Percentiles rank a stretch among this genome's conserved stretches.
Evolutionary conservation across 2,888 invertebrate species (phyloP).

Genomic region (Laothoe populi): DNA sequence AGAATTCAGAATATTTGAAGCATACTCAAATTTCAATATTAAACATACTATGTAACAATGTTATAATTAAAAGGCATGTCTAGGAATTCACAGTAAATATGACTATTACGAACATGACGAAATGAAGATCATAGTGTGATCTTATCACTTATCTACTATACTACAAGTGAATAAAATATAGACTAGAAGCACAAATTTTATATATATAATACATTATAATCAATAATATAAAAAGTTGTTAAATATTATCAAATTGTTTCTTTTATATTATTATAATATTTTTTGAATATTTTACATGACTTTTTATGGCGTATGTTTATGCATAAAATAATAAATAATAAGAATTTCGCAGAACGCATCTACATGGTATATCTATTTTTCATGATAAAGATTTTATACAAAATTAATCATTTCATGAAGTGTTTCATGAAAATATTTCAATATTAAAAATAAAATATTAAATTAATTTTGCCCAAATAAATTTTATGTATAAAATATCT

Average conservation of each 20-base stretch:
- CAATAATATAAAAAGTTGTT: too few species aligned
- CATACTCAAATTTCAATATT: neutral
- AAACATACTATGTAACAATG: too few species aligned
- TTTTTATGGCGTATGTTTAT: too few species aligned
- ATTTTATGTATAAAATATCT: neutral
- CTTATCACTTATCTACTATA: constrained; percentile 14
- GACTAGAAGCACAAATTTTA: neutral
- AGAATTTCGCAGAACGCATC: too few species aligned
- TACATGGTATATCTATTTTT: too few species aligned
- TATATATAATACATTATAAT: neutral
- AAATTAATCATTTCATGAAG: neutral
- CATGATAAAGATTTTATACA: neutral
- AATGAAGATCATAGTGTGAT: neutral
- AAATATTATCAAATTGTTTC: too few species aligned
- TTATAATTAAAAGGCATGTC: neutral
- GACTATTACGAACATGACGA: neutral
- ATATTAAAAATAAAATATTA: neutral
- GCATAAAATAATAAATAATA: too few species aligned
- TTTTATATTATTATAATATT: neutral
- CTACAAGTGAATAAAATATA: constrained; percentile 27
- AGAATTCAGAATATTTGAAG: neutral
- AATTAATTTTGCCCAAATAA: neutral
- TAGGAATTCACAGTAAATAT: neutral
- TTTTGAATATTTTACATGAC: too few species aligned
- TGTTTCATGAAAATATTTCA: neutral